Base-by-base conservation (phyloP, 1,140 invertebrate genomes). In the Drosophila pallidifrons region DNA sequence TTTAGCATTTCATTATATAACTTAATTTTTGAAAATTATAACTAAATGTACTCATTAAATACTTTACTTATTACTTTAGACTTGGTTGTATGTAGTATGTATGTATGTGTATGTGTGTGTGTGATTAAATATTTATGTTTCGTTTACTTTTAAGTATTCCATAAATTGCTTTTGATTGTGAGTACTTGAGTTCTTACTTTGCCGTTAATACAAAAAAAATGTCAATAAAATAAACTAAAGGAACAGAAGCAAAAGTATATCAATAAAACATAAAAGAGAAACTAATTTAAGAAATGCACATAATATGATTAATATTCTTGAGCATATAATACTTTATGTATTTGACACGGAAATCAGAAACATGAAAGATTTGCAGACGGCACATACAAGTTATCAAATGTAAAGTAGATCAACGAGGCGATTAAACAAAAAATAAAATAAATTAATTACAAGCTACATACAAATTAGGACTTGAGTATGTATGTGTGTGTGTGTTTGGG, bases 401-500 rank as follows among this genome's bases (percentile, higher is more conserved):
- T 61, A 38, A 51, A 51, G 16, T 38, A 65, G 58, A 55, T 16
- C 30, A 49, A 51, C 49, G 15, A 43, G 45, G 16, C 63, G 69
- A 75, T 57, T 57, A 66, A 25, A 25, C 20, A 25, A 25, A 25
- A 52, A 58, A 54, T 61, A 63, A 78, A 80, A 87, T 87, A 83
- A 87, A 87, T 89, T 75, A 87, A 87, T 83, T 87, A 85, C 79
- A 86, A 80, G 63, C 88, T 80, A 76, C 76, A 76, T 86, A 87
- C 80, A 82, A 80, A 73, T 85, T 69, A 83, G 67, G 72, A 85
- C 51, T 77, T 83, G 81, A 83, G 81, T 87, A 73, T 88, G 75
- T 77, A 58, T 79, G 43, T 15, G 54, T 78, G 59, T 68, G 43
- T 67, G 35, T 57, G 30, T 74, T 35, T 65, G 41, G 57, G 30